These are phyloP conservation scores for Sphaeridia pumilis DNA, from an alignment of 2,888 invertebrate genomes.

Conservation along the genomic window DNA sequence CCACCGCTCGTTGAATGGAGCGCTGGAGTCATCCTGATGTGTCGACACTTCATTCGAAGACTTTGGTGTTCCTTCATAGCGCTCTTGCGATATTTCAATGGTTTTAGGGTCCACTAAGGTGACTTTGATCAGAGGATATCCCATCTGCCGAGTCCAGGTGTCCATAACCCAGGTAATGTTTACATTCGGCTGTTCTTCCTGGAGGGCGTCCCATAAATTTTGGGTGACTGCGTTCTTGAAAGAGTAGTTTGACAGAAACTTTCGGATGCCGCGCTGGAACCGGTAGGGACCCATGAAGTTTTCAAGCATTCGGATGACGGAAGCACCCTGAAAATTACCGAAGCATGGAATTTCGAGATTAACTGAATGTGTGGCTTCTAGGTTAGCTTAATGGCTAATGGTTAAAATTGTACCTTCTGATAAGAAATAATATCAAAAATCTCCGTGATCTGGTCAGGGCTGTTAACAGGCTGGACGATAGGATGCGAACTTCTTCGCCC, in stretches of 20 bases:
- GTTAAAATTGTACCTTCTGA: conserved; percentile 53
- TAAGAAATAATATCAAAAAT: conserved; percentile 87
- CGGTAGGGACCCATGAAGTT: conserved; percentile 58
- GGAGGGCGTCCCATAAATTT: conserved; percentile 59
- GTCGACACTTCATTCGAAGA: neutral
- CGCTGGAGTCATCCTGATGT: too few relatives aligned
- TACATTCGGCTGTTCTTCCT: conserved; percentile 42
- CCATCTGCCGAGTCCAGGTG: conserved; percentile 83
- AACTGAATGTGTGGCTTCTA: neutral
- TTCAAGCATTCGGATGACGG: conserved; percentile 78
- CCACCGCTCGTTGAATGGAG: conserved; percentile 58
- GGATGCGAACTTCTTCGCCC: conserved; percentile 76
- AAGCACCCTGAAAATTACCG: conserved; percentile 54
- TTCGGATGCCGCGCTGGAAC: conserved; percentile 60
- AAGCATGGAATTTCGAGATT: neutral
- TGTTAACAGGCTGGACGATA: conserved; percentile 69
- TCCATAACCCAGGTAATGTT: conserved; percentile 56
- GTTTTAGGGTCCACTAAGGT: conserved; percentile 37
- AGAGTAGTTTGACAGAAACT: conserved; percentile 57
- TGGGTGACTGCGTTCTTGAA: conserved; percentile 68
- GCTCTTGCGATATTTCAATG: conserved; percentile 52
- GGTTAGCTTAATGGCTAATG: neutral
- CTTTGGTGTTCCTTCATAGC: conserved; percentile 61
- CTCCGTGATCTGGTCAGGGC: conserved; percentile 80
- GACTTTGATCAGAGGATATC: conserved; percentile 64